Evolutionary conservation across 2,113 vertebrate genomes (phyloP).

Genomic region (Oryzias javanicus): DNA sequence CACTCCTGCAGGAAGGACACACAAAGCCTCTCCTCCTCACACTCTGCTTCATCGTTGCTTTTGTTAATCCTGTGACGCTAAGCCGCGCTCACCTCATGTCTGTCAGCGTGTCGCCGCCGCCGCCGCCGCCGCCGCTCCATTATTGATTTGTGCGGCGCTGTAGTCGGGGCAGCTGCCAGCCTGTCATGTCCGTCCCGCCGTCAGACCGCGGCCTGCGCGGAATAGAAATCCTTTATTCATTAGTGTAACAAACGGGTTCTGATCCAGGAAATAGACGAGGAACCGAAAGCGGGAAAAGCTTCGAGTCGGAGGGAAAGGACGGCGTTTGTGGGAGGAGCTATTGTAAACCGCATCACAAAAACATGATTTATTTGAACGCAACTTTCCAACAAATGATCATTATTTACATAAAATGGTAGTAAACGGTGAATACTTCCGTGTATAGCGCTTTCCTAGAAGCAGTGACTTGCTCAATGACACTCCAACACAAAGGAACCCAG

Average conservation of each 20-base stretch:
- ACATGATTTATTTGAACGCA: too few species aligned
- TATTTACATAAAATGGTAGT: too few species aligned
- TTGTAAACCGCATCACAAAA: too few species aligned
- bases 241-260: background rate
- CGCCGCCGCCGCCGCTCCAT: slow-evolving; percentile 51
- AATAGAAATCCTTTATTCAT: background rate
- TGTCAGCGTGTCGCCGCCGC: slow-evolving; percentile 22
- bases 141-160: slow-evolving; percentile 69
- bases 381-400: too few species aligned
- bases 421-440: too few species aligned
- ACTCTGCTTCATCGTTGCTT: slow-evolving; percentile 11
- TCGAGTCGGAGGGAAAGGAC: too few species aligned
- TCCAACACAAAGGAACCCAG: too few species aligned
- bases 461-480: too few species aligned
- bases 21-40: background rate
- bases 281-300: too few species aligned
- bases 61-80: slow-evolving; percentile 63
- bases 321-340: too few species aligned
- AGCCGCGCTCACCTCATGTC: slow-evolving; percentile 49
- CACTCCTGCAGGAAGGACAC: too few species aligned
- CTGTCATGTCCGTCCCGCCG: slow-evolving; percentile 69
- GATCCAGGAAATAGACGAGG: background rate
- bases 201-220: slow-evolving; percentile 42
- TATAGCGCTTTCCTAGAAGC: too few species aligned
- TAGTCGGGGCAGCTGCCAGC: slow-evolving; percentile 49